Conservation (phyloP, 2,797 vertebrate genomes). For the Spizella passerina region DNA sequence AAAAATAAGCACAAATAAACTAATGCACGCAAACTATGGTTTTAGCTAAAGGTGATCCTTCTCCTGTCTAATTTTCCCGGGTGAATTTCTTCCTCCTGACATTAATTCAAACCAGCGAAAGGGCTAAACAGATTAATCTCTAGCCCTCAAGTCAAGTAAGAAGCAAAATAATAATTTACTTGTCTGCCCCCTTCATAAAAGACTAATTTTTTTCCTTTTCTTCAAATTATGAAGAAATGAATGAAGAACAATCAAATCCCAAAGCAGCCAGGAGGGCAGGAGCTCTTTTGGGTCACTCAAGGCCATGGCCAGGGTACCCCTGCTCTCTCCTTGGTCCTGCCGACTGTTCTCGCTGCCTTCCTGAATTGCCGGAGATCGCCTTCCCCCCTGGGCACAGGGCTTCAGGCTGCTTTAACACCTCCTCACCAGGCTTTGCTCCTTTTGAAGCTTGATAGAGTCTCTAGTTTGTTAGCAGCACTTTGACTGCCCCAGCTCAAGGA, state of each 20-base stretch:
- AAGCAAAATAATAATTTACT: constrained; percentile 22
- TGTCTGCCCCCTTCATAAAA: background rate
- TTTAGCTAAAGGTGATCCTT: constrained; percentile 13
- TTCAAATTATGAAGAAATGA: background rate
- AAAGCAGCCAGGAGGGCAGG: background rate
- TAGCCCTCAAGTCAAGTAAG: background rate
- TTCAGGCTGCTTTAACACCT: background rate
- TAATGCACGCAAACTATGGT: background rate
- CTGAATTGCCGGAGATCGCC: accelerated
- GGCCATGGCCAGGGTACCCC: accelerated
- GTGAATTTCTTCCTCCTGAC: constrained; percentile 6
- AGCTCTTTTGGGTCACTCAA: accelerated
- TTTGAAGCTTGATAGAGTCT: background rate
- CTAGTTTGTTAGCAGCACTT: background rate
- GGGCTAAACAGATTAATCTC: background rate
- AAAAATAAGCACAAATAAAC: constrained; percentile 36
- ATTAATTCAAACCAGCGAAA: background rate
- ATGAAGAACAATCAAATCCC: background rate
- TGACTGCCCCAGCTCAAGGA: background rate
- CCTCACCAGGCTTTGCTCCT: background rate
- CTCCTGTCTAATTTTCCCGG: constrained; percentile 8
- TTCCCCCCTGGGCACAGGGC: background rate
- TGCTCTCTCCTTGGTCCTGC: background rate
- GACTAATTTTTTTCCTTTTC: accelerated
- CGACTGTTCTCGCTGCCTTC: background rate